These are phyloP conservation scores for Rhopalosiphum padi DNA, from an alignment of 1,140 invertebrate species.

Conservation along the genomic window DNA sequence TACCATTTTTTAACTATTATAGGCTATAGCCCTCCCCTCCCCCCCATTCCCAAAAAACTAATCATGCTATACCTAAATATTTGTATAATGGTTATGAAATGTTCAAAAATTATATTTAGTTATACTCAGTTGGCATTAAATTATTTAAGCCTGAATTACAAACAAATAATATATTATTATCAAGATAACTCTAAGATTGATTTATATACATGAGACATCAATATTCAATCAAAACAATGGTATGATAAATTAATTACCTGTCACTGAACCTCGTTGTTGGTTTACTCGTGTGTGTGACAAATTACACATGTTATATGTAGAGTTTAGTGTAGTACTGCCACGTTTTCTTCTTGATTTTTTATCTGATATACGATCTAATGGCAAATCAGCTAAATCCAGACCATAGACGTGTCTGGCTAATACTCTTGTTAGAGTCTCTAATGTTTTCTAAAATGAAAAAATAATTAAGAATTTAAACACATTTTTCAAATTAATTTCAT, in stretches of 20 bases:
- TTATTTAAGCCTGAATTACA: neutral
- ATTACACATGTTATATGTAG: constrained; percentile 59
- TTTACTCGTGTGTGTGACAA: constrained; percentile 28
- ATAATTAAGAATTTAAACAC: neutral
- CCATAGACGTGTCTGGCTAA: constrained; percentile 92
- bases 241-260: neutral
- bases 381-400: constrained; percentile 88
- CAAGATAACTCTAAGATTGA: neutral
- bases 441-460: constrained; percentile 80
- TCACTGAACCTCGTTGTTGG: constrained; percentile 18
- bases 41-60: neutral
- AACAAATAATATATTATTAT: neutral
- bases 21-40: neutral
- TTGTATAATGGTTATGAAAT: neutral
- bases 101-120: neutral
- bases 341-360: constrained; percentile 78
- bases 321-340: constrained; percentile 61
- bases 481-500: neutral
- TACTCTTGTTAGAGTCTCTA: constrained; percentile 93
- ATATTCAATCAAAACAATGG: neutral
- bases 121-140: neutral
- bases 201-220: too few species aligned
- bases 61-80: neutral
- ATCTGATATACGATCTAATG: constrained; percentile 83
- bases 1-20: neutral